phyloP scores from a whole-genome alignment of 2,113 vertebrate species.

The Riparia riparia region DNA sequence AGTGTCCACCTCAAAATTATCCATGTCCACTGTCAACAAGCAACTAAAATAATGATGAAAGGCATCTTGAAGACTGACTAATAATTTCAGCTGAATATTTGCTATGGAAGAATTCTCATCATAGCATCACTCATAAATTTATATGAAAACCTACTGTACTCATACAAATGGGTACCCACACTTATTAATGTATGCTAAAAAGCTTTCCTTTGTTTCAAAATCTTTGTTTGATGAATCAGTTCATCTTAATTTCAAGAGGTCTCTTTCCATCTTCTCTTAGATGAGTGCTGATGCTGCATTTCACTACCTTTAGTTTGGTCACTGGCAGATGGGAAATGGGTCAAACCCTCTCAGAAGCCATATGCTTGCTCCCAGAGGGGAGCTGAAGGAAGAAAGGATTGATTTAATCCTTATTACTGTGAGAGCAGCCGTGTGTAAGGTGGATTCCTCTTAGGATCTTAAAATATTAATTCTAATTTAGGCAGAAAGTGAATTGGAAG shows the following conservation, averaged over 20 bases:
- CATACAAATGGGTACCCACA: background rate
- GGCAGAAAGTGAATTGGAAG: conserved; percentile 3
- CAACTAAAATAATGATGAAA: background rate
- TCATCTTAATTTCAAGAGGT: background rate
- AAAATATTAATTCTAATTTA: conserved; percentile 41
- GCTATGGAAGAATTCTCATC: background rate
- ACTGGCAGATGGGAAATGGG: conserved; percentile 54
- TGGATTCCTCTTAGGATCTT: conserved; percentile 26
- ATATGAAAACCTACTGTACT: background rate
- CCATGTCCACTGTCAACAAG: background rate
- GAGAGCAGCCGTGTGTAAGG: background rate
- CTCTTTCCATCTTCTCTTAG: background rate
- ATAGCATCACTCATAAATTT: background rate
- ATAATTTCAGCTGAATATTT: background rate
- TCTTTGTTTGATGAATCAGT: background rate
- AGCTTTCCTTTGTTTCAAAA: background rate
- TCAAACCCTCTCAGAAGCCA: conserved; percentile 36
- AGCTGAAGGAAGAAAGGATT: conserved; percentile 34
- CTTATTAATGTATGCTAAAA: background rate
- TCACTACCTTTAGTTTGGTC: background rate
- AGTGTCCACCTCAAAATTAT: background rate
- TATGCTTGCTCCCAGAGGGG: conserved; percentile 34
- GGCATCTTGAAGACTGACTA: background rate
- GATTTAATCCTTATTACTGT: conserved; percentile 48
- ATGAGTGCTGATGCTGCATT: background rate